A percentile compares a stretch with the other conserved stretches of the same genome.
phyloP scores from a whole-genome alignment of 2,113 vertebrate genomes.

The Semicossyphus pulcher region DNA sequence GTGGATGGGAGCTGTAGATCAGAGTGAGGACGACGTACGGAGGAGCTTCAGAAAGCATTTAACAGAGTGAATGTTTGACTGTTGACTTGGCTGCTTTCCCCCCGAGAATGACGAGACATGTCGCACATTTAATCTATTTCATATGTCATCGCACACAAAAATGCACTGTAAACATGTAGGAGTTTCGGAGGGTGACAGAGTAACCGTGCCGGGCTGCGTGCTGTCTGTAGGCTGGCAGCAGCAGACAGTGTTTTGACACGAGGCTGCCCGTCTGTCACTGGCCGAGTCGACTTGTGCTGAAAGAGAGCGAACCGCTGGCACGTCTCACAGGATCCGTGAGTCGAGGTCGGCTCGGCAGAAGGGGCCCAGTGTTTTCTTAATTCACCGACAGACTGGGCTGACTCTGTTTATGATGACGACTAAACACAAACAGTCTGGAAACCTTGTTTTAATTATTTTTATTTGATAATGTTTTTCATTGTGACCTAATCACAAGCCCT shows the following conservation, averaged over 20 bases:
- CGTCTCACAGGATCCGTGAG: conserved; percentile 67
- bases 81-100: too few relatives aligned
- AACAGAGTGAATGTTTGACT: too few relatives aligned
- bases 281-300: conserved; percentile 68
- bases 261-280: conserved; percentile 76
- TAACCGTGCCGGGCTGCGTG: conserved; percentile 14
- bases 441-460: conserved; percentile 68
- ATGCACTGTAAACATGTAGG: conserved; percentile 14
- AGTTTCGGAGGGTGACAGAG: conserved; percentile 19
- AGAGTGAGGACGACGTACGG: not conserved
- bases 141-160: conserved; percentile 33
- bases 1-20: conserved; percentile 5
- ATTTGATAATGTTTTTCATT: conserved; percentile 70
- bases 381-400: conserved; percentile 71
- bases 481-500: conserved; percentile 61
- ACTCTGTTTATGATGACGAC: conserved; percentile 69
- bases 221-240: conserved; percentile 48
- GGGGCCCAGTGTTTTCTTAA: conserved; percentile 67
- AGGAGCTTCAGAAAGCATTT: too few relatives aligned
- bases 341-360: conserved; percentile 65
- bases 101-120: not conserved
- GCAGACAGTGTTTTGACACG: conserved; percentile 76
- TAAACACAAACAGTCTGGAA: conserved; percentile 71
- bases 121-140: conserved; percentile 37
- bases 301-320: conserved; percentile 71